Percentiles rank a stretch among this genome's conserved stretches.
Evolutionary conservation across 2,888 invertebrate genomes (phyloP).

Genomic region (Orchesella flavescens): DNA sequence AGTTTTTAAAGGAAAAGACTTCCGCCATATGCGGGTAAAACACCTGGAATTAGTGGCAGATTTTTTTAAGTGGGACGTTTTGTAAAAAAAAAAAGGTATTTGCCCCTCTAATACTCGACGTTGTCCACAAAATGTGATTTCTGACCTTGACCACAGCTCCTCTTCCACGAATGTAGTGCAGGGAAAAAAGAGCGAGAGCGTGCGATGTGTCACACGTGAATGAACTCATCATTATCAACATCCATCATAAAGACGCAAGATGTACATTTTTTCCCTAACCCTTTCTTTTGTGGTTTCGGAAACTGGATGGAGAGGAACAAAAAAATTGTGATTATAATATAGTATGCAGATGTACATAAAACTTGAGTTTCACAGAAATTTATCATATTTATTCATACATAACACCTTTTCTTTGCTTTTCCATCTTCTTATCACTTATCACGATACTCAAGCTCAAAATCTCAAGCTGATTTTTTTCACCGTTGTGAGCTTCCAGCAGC

Average conservation of each 20-base stretch:
- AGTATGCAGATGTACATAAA: background rate
- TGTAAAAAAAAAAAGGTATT: too few species aligned
- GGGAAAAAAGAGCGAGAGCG: slow-evolving; percentile 30
- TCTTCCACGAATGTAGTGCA: background rate
- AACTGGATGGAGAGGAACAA: background rate
- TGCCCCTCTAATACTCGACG: too few species aligned
- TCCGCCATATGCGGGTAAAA: too few species aligned
- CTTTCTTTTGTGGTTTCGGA: slow-evolving; percentile 35
- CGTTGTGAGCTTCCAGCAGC: background rate
- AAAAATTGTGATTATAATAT: background rate
- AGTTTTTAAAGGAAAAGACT: too few species aligned
- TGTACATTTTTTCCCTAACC: slow-evolving; percentile 25
- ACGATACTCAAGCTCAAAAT: background rate
- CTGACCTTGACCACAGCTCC: slow-evolving; percentile 57
- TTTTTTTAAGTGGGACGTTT: too few species aligned
- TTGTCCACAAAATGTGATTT: too few species aligned
- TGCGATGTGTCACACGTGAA: slow-evolving; percentile 62
- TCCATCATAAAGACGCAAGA: slow-evolving; percentile 3
- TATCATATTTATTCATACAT: slow-evolving; percentile 40
- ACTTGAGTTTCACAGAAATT: slow-evolving; percentile 24
- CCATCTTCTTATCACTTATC: slow-evolving; percentile 16
- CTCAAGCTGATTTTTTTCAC: slow-evolving; percentile 17
- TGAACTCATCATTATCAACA: slow-evolving; percentile 47
- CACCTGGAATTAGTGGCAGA: too few species aligned
- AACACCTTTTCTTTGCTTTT: slow-evolving; percentile 46